phyloP scores from a whole-genome alignment of 2,113 vertebrate genomes.

The Alethe diademata region DNA sequence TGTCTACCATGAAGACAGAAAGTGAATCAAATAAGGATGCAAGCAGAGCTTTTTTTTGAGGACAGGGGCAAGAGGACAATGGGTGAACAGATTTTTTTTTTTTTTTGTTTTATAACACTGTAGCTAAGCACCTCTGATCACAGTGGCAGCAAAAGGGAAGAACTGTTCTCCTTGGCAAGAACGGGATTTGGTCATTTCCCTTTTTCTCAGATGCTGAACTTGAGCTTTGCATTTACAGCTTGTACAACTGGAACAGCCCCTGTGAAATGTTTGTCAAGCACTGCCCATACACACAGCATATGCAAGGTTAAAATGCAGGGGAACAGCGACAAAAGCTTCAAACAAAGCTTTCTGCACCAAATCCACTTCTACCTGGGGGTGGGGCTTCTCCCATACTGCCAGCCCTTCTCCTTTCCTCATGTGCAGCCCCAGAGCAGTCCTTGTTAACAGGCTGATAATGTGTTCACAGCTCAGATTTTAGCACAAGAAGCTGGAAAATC shows the following conservation, averaged over 20 bases:
- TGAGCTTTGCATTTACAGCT: background rate
- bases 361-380: background rate
- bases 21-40: background rate
- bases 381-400: accelerated
- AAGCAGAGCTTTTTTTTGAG: background rate
- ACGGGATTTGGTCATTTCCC: background rate
- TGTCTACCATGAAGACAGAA: background rate
- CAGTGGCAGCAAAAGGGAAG: background rate
- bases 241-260: background rate
- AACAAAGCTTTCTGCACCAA: background rate
- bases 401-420: background rate
- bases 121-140: background rate
- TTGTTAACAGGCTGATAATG: too few relatives aligned
- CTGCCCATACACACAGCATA: background rate
- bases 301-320: background rate
- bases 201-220: background rate
- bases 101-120: background rate
- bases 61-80: background rate
- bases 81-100: background rate
- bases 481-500: background rate
- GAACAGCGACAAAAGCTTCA: background rate
- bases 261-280: background rate
- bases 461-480: background rate
- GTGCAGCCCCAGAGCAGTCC: accelerated
- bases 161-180: background rate